Evolutionary conservation across 2,113 vertebrate species (phyloP).

Genomic region (Craseonycteris thonglongyai): DNA sequence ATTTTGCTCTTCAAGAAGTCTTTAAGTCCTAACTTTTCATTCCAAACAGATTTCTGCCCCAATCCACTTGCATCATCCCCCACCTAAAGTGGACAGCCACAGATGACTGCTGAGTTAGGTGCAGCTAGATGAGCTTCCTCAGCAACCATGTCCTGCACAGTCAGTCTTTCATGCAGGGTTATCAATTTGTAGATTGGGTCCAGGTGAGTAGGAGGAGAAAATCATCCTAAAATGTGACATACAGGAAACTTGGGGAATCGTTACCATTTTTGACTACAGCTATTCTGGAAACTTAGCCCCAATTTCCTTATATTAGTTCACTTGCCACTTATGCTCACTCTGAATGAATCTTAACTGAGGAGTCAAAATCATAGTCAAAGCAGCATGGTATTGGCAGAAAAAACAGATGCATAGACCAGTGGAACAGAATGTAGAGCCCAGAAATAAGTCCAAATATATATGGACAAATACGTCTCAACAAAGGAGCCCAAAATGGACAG

Average conservation of each 20-base stretch:
- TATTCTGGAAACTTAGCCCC: not conserved
- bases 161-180: not conserved
- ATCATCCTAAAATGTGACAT: not conserved
- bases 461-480: too few relatives aligned
- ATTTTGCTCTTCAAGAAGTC: not conserved
- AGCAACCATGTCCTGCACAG: not conserved
- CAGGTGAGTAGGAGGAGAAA: not conserved
- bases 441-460: too few relatives aligned
- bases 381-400: too few relatives aligned
- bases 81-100: not conserved
- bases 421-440: too few relatives aligned
- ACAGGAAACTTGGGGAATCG: not conserved
- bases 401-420: too few relatives aligned
- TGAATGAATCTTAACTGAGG: not conserved
- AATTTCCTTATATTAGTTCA: not conserved
- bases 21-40: not conserved
- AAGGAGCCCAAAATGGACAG: too few relatives aligned
- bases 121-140: not conserved
- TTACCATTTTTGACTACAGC: not conserved
- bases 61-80: too few relatives aligned
- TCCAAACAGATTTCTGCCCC: not conserved
- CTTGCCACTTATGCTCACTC: not conserved
- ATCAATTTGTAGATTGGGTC: not conserved
- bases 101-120: not conserved
- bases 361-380: not conserved